phyloP scores from a whole-genome alignment of 2,113 vertebrate species.

The Electrona antarctica region DNA sequence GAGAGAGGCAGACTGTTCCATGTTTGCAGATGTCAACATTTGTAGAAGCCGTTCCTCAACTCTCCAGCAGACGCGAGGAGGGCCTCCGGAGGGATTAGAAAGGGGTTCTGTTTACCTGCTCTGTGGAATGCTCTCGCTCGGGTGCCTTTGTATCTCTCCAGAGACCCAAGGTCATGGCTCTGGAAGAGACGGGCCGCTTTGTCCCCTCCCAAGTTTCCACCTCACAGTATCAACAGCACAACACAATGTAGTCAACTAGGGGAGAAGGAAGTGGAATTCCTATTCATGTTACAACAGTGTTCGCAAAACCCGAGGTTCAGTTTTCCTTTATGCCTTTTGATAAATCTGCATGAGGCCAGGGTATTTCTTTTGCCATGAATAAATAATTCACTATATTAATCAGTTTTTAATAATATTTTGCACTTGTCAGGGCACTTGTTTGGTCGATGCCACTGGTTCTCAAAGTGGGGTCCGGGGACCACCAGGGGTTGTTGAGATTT shows the following conservation, averaged over 20 bases:
- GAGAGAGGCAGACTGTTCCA: conserved; percentile 64
- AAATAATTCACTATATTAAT: not conserved
- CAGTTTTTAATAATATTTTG: not conserved
- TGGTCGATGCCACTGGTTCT: no score
- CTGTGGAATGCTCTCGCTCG: conserved; percentile 77
- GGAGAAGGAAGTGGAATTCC: conserved; percentile 76
- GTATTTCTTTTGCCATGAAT: conserved; percentile 2
- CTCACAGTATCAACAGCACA: conserved; percentile 76
- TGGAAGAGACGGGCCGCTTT: conserved; percentile 69
- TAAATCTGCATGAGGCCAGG: conserved; percentile 19
- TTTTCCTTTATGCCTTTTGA: conserved; percentile 46
- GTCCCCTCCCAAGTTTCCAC: conserved; percentile 70
- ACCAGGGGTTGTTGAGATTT: no score
- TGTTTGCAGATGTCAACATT: conserved; percentile 80
- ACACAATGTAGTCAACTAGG: conserved; percentile 74
- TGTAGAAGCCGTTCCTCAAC: conserved; percentile 74
- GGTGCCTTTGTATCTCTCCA: conserved; percentile 76
- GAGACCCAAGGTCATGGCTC: conserved; percentile 76
- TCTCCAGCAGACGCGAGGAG: conserved; percentile 65
- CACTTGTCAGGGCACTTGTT: not conserved
- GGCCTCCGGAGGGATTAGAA: conserved; percentile 77
- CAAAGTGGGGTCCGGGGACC: no score
- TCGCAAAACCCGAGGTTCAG: conserved; percentile 59
- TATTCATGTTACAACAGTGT: conserved; percentile 79
- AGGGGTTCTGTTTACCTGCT: conserved; percentile 79